Evolutionary conservation across 2,888 invertebrate genomes (phyloP), one percentile per base, ranked within the genome.

Genomic region (Brachypalpus laphriformis): DNA sequence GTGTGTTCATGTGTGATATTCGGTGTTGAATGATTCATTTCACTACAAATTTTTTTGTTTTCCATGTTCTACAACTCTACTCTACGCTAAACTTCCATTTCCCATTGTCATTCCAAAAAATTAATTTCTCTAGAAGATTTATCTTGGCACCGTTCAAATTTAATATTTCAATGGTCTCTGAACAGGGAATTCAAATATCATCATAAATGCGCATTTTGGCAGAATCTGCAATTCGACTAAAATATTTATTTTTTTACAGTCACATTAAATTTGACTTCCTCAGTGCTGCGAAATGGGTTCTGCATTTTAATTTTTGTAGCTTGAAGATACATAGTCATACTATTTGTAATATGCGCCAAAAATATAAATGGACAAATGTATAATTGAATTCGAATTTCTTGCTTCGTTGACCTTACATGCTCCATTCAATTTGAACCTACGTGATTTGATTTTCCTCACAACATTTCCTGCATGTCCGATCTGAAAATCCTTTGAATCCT

Each of bases 321-420:
- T 3, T 11, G 11, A 3, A 37, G 20, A 18, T n/a, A 6, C 16
- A 40, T 51, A 63, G 11, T n/a, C n/a, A n/a, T 20, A 37, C 61
- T 74, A 59, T 11, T 40, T 47, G 16, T 63, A 78, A 54, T 66
- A 70, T 82, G 77, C 82, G 54, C 28, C 70, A 70, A 63, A 70
- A 54, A 54, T 63, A 70, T 51, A 70, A 45, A 63, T 31, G 49
- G 74, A 31, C 61, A 34, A 61, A 63, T 16, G 74, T 57, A 6
- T 25, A 70, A 65, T 80, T 57, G 47, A 74, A 74, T 65, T 83
- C 11, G 51, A 45, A 80, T 78, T 83, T 51, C 49, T 57, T 63
- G 74, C 78, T 57, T 34, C 74, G 57, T 45, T 65, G 65, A 75
- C 42, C 65, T 65, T 65, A 63, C 78, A 80, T 72, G 66, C 61